phyloP scores from a whole-genome alignment of 2,888 invertebrate species.

The Ophion obscuratus region DNA sequence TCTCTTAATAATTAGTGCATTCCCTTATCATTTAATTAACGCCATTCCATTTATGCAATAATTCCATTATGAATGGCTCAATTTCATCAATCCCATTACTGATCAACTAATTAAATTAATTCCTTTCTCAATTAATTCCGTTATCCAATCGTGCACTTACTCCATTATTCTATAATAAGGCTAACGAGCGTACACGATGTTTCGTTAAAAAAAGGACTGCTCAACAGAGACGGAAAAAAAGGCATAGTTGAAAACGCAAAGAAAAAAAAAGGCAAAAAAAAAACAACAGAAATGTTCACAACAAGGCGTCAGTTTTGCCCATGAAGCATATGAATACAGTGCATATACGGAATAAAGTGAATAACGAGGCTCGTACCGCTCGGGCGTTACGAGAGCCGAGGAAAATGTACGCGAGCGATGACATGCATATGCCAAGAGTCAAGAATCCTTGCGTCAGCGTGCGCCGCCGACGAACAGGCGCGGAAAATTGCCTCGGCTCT shows the following conservation, averaged over 20 bases:
- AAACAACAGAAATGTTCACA: neutral
- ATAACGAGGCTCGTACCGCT: slow-evolving; percentile 26
- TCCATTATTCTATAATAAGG: neutral
- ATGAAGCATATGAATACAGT: slow-evolving; percentile 18
- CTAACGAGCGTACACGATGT: neutral
- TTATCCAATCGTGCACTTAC: neutral
- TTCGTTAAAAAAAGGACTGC: neutral
- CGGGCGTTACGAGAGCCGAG: slow-evolving; percentile 27
- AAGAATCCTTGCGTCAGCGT: slow-evolving; percentile 62
- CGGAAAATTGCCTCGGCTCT: slow-evolving; percentile 47
- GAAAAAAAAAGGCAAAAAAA: neutral
- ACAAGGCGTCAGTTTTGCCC: neutral
- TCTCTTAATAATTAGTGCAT: too few species aligned
- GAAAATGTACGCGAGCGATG: slow-evolving; percentile 50
- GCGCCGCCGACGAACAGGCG: slow-evolving; percentile 14
- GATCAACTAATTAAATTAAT: too few species aligned
- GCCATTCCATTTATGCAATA: too few species aligned
- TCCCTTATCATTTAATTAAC: too few species aligned
- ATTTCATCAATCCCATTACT: too few species aligned
- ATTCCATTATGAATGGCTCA: too few species aligned
- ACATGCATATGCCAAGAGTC: slow-evolving; percentile 64
- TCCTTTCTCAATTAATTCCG: neutral
- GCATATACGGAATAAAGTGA: slow-evolving; percentile 46
- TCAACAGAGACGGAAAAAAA: neutral
- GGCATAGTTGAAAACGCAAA: neutral